Evolutionary conservation across 2,888 invertebrate genomes (phyloP).

Genomic region (Germaria angustata): DNA sequence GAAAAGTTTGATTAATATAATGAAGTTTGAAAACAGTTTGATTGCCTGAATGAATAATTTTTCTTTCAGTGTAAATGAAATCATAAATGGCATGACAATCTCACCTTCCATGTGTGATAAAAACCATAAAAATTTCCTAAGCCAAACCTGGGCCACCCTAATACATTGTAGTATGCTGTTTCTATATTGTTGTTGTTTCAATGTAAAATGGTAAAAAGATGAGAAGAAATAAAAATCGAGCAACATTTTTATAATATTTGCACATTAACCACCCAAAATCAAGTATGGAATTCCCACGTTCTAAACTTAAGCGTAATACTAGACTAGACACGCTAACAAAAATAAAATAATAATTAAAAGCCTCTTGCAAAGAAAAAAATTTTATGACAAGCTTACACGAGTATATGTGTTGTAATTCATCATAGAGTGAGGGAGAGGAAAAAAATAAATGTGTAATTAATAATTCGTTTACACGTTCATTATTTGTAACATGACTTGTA

Average conservation of each 20-base stretch:
- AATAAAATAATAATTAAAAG: constrained; percentile 2
- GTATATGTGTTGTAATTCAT: not conserved
- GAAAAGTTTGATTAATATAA: too few species aligned
- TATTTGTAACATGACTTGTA: not conserved
- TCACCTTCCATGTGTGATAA: too few species aligned
- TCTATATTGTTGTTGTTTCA: too few species aligned
- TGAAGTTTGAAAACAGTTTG: too few species aligned
- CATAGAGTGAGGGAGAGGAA: not conserved
- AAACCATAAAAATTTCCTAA: too few species aligned
- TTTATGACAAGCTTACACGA: not conserved
- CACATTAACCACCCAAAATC: constrained; percentile 49
- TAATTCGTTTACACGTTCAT: not conserved
- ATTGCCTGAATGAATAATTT: too few species aligned
- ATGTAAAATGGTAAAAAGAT: too few species aligned
- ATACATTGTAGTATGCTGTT: too few species aligned
- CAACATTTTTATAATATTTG: constrained; percentile 40
- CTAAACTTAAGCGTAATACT: constrained; percentile 55
- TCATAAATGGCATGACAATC: too few species aligned
- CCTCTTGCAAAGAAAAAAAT: constrained; percentile 26
- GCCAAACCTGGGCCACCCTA: too few species aligned
- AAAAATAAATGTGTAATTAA: not conserved
- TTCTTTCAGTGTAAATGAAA: too few species aligned
- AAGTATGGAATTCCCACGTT: constrained; percentile 61
- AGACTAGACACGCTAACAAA: constrained; percentile 43
- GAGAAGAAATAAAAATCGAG: not conserved